These are phyloP conservation scores for Cheirogaleus major DNA, from an alignment of 2,797 vertebrate species.

Conservation along the genomic window DNA sequence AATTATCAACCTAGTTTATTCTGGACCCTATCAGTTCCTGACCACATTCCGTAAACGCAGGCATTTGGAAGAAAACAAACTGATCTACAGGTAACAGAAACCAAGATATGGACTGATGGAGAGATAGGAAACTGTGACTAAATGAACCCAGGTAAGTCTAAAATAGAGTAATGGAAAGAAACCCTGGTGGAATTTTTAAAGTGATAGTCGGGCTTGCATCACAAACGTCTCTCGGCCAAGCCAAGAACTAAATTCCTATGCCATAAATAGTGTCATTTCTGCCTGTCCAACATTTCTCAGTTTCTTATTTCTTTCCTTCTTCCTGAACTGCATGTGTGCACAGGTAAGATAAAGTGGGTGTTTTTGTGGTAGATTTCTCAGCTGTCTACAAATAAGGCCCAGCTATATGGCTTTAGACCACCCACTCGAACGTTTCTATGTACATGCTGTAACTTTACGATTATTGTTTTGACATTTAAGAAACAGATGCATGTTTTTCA, in stretches of 20 bases:
- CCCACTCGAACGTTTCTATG: conserved; percentile 43
- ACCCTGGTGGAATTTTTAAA: not conserved
- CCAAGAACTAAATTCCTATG: conserved; percentile 66
- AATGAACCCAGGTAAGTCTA: conserved; percentile 79
- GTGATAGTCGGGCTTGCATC: not conserved
- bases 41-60: conserved; percentile 74
- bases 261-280: not conserved
- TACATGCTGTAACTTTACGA: conserved; percentile 75
- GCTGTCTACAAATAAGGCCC: conserved; percentile 80
- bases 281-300: not conserved
- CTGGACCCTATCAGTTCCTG: conserved; percentile 88
- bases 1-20: conserved; percentile 90
- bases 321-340: not conserved
- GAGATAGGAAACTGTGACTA: conserved; percentile 82
- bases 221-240: conserved; percentile 53
- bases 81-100: conserved; percentile 81
- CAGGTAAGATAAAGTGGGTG: conserved; percentile 56
- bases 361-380: conserved; percentile 48
- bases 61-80: conserved; percentile 75
- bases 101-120: conserved; percentile 74
- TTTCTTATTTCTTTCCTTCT: not conserved
- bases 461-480: conserved; percentile 86
- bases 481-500: conserved; percentile 83
- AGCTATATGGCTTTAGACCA: conserved; percentile 52
- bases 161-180: conserved; percentile 61